Conservation (phyloP, 2,113 vertebrate genomes). For the Gulo gulo region DNA sequence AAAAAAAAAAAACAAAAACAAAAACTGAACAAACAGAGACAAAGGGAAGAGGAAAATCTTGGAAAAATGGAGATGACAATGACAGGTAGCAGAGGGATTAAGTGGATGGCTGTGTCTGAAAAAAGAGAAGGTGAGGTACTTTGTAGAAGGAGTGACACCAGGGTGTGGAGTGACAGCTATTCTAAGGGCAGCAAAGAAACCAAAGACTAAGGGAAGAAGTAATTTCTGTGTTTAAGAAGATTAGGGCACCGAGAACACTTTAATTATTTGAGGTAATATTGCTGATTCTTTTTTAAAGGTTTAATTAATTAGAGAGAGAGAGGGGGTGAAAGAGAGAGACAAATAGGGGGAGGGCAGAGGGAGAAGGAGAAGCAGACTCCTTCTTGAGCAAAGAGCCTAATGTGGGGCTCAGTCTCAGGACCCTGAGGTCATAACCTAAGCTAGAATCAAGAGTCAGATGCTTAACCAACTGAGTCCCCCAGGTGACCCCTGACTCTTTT, state of each 20-base stretch:
- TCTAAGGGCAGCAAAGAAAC: background rate
- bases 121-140: background rate
- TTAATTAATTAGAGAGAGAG: background rate
- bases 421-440: background rate
- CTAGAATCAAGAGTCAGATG: background rate
- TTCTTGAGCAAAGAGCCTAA: too few species aligned
- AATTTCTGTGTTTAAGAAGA: background rate
- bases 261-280: background rate
- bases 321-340: background rate
- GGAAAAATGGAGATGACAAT: background rate
- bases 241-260: background rate
- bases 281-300: background rate
- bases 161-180: background rate
- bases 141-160: background rate
- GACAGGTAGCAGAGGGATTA: background rate
- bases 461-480: background rate
- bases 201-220: background rate
- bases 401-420: background rate
- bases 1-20: background rate
- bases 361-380: background rate
- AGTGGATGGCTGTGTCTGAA: background rate
- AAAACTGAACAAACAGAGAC: background rate
- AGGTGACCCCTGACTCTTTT: background rate
- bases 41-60: background rate
- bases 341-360: background rate